These are phyloP conservation scores for Penaeus japonicus DNA, from an alignment of 1,140 invertebrate species.

Conservation along the genomic window DNA sequence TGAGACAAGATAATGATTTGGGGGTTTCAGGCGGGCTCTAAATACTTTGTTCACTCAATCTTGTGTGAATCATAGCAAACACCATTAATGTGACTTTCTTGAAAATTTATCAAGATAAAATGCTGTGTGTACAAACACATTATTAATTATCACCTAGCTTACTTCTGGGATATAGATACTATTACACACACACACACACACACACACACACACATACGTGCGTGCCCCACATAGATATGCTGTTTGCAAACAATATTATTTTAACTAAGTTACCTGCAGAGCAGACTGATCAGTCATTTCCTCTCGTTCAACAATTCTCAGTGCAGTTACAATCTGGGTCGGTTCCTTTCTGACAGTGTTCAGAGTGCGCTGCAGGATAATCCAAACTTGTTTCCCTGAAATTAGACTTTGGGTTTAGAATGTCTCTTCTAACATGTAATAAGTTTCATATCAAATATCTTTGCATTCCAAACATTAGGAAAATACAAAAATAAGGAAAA, in stretches of 20 bases:
- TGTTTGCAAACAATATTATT: not conserved
- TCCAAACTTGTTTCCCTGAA: constrained; percentile 85
- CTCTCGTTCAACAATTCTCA: constrained; percentile 96
- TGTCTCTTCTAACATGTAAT: not conserved
- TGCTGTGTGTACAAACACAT: not conserved
- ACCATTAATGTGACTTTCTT: too few species aligned
- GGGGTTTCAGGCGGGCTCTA: not conserved
- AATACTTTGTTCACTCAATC: not conserved
- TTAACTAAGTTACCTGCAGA: constrained; percentile 67
- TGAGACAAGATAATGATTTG: not conserved
- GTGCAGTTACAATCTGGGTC: constrained; percentile 92
- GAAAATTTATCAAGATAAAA: too few species aligned
- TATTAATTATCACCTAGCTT: too few species aligned
- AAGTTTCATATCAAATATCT: not conserved
- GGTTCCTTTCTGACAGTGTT: constrained; percentile 95
- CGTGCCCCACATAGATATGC: too few species aligned
- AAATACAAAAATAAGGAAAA: not conserved
- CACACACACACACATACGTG: not conserved
- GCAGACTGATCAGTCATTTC: constrained; percentile 89
- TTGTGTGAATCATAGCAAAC: not conserved
- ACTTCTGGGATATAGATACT: not conserved
- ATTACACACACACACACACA: not conserved
- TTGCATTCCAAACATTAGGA: not conserved
- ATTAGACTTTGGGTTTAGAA: not conserved
- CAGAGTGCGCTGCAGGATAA: constrained; percentile 88